Conservation (phyloP, 2,113 vertebrate species). For the Fukomys damarensis region DNA sequence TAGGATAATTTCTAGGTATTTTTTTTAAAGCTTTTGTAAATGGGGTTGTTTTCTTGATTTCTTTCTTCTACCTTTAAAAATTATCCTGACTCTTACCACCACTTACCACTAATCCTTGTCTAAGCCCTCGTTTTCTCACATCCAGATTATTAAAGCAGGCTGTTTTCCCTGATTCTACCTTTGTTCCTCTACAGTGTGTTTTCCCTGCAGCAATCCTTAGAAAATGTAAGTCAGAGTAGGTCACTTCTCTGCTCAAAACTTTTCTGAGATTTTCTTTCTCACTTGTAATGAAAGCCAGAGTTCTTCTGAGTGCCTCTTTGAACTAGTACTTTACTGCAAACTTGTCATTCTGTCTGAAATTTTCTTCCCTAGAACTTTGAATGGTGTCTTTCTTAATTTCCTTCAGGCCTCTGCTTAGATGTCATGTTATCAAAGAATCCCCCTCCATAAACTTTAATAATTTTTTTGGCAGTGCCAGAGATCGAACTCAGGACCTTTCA, state of each 20-base stretch:
- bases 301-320: neutral
- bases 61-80: neutral
- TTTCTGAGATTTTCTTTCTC: neutral
- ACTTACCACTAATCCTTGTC: neutral
- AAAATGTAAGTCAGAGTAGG: neutral
- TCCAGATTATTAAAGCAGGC: neutral
- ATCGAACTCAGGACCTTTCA: too few relatives aligned
- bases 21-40: neutral
- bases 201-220: neutral
- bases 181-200: neutral
- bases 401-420: conserved; percentile 50
- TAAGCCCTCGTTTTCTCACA: neutral
- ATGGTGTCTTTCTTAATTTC: conserved; percentile 35
- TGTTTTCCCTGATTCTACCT: neutral
- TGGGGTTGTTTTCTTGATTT: neutral
- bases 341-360: conserved; percentile 25
- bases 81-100: neutral
- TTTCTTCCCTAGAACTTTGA: conserved; percentile 33
- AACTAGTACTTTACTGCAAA: neutral
- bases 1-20: neutral
- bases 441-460: conserved; percentile 1
- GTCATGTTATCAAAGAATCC: neutral
- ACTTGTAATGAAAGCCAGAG: neutral
- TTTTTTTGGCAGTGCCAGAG: neutral
- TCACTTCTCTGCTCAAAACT: neutral